Base-by-base conservation (phyloP, 1,140 invertebrate genomes). In the Babylonia areolata region DNA sequence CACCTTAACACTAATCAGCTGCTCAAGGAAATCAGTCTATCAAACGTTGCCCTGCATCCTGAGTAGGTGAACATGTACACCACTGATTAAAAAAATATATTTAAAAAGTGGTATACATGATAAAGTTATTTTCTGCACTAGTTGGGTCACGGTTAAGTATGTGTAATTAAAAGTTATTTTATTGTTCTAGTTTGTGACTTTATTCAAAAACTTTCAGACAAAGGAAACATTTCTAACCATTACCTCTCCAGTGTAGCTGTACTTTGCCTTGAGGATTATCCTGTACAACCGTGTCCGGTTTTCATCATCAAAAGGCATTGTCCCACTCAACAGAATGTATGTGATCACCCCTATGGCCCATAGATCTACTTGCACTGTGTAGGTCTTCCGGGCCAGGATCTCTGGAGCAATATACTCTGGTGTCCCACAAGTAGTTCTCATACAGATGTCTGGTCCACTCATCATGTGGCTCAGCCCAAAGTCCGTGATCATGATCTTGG, bases 331-430 rank as follows among this genome's bases (percentile, higher is more conserved):
- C 80, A 99, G 95, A 92, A 99, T 99, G 93, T 99, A 99, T 1
- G 98, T 95, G 89, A 99, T 99, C 11, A 99, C 98, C 64, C 99
- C 99, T 81, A 98, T 97, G 42, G 99, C 98, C 99, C 99, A 99
- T 77, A 99, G 97, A 94, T 99, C 99, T 91, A 99, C 99, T 88
- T 94, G 98, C 98, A 92, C 98, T 97, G 89, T 95, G 87, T 95
- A 95, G 3, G 94, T 94, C 87, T 95, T 97, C 95, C 99, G 98
- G 9, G 98, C 96, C 37, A 99, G 95, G 89, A 99, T 99, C 96
- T 99, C 99, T 0, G 99, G 99, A 35, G 99, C 98, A 71, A 99
- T 99, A 93, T 99, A 99, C 5, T 98, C 99, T 20, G 98, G 98
- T 12, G 99, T 99, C 46, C 98, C 98, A 94, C 98, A 99, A 78